Percentiles rank a stretch among this genome's conserved stretches.
Conservation (phyloP, 2,888 invertebrate species). For the Plagodis pulveraria region DNA sequence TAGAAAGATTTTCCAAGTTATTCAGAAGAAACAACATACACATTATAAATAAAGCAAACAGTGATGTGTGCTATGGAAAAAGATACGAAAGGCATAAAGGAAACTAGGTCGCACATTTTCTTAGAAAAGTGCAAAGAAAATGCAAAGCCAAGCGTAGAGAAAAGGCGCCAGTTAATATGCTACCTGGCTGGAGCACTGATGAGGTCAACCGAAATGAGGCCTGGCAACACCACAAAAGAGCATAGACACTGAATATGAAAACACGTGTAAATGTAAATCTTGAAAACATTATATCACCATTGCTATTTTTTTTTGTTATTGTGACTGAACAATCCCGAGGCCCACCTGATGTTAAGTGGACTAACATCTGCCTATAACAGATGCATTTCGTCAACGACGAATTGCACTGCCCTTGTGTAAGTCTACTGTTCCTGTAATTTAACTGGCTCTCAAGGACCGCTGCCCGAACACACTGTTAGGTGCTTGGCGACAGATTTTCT, state of each 20-base stretch:
- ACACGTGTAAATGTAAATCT: background rate
- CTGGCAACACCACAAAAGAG: slow-evolving; percentile 20
- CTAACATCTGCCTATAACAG: no score
- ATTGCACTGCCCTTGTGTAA: no score
- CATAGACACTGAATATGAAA: background rate
- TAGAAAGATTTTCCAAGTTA: no score
- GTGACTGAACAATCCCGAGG: no score
- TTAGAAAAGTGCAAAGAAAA: slow-evolving; percentile 22
- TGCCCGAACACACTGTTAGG: no score
- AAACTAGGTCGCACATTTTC: slow-evolving; percentile 31
- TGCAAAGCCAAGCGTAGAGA: slow-evolving; percentile 27
- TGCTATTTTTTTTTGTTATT: no score
- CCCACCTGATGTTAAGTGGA: no score
- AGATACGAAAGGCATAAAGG: slow-evolving; percentile 4
- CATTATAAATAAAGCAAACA: background rate
- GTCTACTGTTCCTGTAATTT: no score
- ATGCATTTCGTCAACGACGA: no score
- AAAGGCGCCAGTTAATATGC: slow-evolving; percentile 38
- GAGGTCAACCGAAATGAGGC: slow-evolving; percentile 53
- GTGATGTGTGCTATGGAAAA: slow-evolving; percentile 8
- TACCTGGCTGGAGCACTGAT: slow-evolving; percentile 37
- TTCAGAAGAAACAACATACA: background rate
- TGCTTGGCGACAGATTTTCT: no score
- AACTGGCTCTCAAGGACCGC: no score
- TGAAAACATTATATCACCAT: no score